A percentile compares a stretch with the other conserved stretches of the same genome.
These are phyloP conservation scores for Vireo altiloquus DNA, from an alignment of 2,113 vertebrate genomes.

Conservation along the genomic window DNA sequence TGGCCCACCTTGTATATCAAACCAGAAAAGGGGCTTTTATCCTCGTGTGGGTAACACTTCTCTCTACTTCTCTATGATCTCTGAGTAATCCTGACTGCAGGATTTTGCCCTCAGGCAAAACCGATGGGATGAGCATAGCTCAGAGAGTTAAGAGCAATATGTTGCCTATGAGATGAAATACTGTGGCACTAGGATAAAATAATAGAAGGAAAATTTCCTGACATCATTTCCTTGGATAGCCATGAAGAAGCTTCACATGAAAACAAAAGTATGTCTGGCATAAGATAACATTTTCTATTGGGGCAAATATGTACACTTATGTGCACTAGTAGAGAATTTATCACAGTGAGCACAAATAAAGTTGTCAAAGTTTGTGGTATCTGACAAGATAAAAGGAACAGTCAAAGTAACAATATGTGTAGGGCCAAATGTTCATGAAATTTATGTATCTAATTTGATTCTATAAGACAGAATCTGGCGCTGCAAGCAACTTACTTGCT, in stretches of 20 bases:
- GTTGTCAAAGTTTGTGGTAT: constrained; percentile 40
- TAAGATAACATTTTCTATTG: background rate
- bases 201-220: background rate
- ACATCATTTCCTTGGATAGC: background rate
- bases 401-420: background rate
- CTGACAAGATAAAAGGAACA: constrained; percentile 47
- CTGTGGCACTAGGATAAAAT: background rate
- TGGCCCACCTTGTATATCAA: background rate
- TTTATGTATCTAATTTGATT: constrained; percentile 18
- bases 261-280: background rate
- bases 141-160: background rate
- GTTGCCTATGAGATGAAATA: background rate
- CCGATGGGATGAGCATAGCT: background rate
- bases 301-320: background rate
- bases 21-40: background rate
- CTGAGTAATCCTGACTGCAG: background rate
- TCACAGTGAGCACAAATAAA: background rate
- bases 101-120: background rate
- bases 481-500: background rate
- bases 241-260: background rate
- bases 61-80: background rate
- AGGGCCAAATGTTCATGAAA: constrained; percentile 21
- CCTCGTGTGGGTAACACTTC: background rate
- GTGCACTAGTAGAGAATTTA: background rate
- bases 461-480: constrained; percentile 12